A percentile compares a stretch with the other conserved stretches of the same genome.
phyloP scores from a whole-genome alignment of 2,888 invertebrate species.

The Plebejus argus region DNA sequence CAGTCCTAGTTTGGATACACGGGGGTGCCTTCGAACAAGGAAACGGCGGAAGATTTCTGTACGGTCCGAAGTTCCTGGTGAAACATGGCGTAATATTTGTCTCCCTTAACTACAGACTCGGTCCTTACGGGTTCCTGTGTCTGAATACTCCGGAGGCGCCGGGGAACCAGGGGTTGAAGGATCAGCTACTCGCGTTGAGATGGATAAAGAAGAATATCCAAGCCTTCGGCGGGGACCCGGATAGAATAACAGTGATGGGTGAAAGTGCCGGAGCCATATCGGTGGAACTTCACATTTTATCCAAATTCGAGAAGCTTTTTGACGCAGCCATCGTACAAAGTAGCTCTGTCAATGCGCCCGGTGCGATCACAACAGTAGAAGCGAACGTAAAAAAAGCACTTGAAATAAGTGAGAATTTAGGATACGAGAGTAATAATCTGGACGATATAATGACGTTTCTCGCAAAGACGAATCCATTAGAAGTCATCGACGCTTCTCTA shows the following conservation, averaged over 20 bases:
- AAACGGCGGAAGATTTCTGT: conserved; percentile 35
- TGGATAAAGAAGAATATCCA: conserved; percentile 59
- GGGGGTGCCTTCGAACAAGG: conserved; percentile 43
- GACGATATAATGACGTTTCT: neutral
- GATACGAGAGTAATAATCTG: neutral
- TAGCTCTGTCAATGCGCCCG: neutral
- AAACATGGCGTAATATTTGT: conserved; percentile 46
- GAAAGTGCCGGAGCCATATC: conserved; percentile 15
- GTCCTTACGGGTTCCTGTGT: conserved; percentile 60
- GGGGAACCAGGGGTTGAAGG: conserved; percentile 60
- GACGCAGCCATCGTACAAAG: conserved; percentile 15
- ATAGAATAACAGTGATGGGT: conserved; percentile 24
- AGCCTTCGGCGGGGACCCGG: neutral
- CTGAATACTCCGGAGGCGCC: conserved; percentile 52
- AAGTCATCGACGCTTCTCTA: neutral
- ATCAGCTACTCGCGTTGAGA: conserved; percentile 54
- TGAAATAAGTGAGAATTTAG: neutral
- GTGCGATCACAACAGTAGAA: neutral
- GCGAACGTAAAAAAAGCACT: neutral
- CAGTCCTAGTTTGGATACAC: conserved; percentile 45
- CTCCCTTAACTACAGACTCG: conserved; percentile 57
- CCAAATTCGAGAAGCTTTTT: conserved; percentile 2
- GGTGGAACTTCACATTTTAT: conserved; percentile 14
- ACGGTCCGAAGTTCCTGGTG: conserved; percentile 44
- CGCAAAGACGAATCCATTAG: neutral